phyloP scores from a whole-genome alignment of 2,797 vertebrate genomes.

The Onychomys leucogaster region DNA sequence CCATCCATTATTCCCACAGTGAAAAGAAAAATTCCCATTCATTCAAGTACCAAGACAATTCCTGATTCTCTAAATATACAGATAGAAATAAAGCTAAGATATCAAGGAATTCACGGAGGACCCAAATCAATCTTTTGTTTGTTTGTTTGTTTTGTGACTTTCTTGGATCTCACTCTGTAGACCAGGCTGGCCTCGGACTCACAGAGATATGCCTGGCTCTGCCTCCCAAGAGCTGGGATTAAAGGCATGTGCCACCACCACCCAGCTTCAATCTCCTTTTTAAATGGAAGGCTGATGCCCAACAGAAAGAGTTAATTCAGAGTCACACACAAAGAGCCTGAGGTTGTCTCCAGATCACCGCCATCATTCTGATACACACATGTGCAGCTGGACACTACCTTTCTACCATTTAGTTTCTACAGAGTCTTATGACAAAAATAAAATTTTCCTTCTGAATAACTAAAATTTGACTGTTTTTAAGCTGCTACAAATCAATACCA shows the following conservation, averaged over 20 bases:
- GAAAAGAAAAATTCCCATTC: background rate
- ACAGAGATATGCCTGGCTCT: too few species aligned
- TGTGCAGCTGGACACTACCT: background rate
- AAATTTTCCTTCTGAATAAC: conserved; percentile 28
- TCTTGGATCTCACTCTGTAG: too few species aligned
- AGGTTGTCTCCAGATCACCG: background rate
- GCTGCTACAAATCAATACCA: background rate
- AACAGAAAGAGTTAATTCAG: conserved; percentile 4
- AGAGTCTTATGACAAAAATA: background rate
- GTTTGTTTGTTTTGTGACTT: too few species aligned
- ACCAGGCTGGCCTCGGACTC: too few species aligned
- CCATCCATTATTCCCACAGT: background rate
- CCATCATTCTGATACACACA: background rate
- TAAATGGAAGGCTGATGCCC: background rate
- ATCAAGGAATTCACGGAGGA: background rate
- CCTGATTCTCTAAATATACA: conserved; percentile 11
- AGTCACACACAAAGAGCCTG: background rate
- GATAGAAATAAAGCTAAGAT: background rate
- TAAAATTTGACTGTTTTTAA: conserved; percentile 57
- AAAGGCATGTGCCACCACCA: too few species aligned
- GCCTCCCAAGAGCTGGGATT: too few species aligned
- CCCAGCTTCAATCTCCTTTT: conserved; percentile 9
- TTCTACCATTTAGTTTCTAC: background rate
- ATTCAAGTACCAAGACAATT: background rate
- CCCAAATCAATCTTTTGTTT: conserved; percentile 28